phyloP scores from a whole-genome alignment of 2,113 vertebrate species.

The Nothocercus julius region DNA sequence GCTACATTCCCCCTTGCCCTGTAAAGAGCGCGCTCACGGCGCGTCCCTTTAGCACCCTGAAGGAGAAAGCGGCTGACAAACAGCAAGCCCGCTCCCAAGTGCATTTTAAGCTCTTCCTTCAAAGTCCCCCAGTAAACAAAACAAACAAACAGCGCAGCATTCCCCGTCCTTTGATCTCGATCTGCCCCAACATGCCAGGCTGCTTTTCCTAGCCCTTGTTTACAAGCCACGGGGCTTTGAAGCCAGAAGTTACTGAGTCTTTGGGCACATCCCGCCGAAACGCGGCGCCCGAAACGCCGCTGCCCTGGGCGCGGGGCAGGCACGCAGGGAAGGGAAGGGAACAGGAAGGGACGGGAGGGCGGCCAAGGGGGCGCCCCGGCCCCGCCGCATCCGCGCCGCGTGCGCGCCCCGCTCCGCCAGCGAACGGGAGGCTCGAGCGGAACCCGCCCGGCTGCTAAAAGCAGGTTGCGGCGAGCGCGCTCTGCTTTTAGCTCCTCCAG shows the following conservation, averaged over 20 bases:
- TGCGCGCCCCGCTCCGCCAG: too few relatives aligned
- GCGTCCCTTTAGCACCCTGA: slow-evolving; percentile 50
- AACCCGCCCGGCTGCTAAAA: not conserved
- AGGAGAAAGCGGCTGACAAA: slow-evolving; percentile 69
- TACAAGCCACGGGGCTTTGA: slow-evolving; percentile 55
- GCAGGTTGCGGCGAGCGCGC: slow-evolving; percentile 71
- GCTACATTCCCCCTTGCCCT: slow-evolving; percentile 88
- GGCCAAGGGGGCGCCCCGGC: too few relatives aligned
- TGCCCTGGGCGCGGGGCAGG: not conserved
- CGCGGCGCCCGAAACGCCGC: not conserved
- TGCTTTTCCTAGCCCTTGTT: slow-evolving; percentile 58
- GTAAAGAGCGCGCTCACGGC: slow-evolving; percentile 82
- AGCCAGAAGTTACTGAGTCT: not conserved
- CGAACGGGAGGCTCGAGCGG: too few relatives aligned
- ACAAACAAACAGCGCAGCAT: slow-evolving; percentile 48
- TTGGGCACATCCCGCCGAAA: not conserved
- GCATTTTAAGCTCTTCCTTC: slow-evolving; percentile 43
- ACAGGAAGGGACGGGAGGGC: too few relatives aligned
- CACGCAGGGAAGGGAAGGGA: too few relatives aligned
- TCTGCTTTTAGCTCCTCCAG: slow-evolving; percentile 88
- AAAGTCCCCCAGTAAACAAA: slow-evolving; percentile 59
- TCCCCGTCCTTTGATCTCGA: slow-evolving; percentile 52
- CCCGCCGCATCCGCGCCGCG: too few relatives aligned
- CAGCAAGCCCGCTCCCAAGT: slow-evolving; percentile 45
- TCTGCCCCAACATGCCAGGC: slow-evolving; percentile 58